Conservation (phyloP, 2,113 vertebrate genomes). For the Crocuta crocuta region DNA sequence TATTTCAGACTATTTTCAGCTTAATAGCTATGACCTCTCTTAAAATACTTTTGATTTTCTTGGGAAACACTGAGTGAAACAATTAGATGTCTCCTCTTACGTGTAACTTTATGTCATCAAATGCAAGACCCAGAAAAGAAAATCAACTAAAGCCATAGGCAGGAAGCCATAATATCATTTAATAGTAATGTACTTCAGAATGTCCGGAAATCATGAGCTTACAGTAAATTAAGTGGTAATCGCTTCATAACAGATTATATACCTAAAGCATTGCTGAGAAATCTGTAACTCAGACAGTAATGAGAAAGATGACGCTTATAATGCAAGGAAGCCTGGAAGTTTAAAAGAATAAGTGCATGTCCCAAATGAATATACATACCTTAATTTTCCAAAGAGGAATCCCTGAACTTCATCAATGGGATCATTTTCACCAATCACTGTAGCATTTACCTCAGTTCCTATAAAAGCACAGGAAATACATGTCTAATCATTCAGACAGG, state of each 20-base stretch:
- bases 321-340: not conserved
- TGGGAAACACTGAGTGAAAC: not conserved
- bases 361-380: conserved; percentile 86
- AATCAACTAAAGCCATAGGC: not conserved
- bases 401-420: conserved; percentile 98
- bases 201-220: not conserved
- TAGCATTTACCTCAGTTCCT: conserved; percentile 94
- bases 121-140: not conserved
- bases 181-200: not conserved
- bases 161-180: not conserved
- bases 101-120: conserved; percentile 8
- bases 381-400: conserved; percentile 98
- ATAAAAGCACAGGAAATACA: conserved; percentile 65
- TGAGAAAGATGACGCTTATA: not conserved
- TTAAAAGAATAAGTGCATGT: not conserved
- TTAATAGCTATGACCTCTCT: not conserved
- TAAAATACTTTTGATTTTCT: conserved; percentile 35
- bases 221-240: not conserved
- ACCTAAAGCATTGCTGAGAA: not conserved
- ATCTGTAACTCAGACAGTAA: not conserved
- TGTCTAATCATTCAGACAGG: not conserved
- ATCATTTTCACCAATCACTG: conserved; percentile 95
- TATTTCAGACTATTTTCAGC: not conserved
- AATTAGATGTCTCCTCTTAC: conserved; percentile 3
- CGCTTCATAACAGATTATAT: not conserved